Conservation (phyloP, 2,888 invertebrate species). For the Ernsta delagoae region DNA sequence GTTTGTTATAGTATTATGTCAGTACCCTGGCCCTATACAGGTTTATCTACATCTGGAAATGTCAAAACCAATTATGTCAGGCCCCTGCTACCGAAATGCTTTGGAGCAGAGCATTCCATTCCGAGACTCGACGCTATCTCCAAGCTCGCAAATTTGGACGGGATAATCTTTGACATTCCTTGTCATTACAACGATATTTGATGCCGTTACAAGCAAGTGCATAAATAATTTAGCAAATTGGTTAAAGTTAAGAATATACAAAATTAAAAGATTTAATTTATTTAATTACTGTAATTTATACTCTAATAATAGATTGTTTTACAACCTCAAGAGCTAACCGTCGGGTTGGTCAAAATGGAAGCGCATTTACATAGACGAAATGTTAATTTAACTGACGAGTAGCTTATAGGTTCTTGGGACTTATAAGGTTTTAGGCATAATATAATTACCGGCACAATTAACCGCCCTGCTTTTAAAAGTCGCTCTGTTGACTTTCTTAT, state of each 20-base stretch:
- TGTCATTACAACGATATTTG: not conserved
- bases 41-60: slow-evolving; percentile 15
- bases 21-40: slow-evolving; percentile 6
- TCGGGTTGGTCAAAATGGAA: too few species aligned
- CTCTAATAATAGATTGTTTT: too few species aligned
- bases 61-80: slow-evolving; percentile 33
- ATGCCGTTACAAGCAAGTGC: not conserved
- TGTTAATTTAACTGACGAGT: too few species aligned
- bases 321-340: too few species aligned
- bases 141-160: slow-evolving; percentile 11
- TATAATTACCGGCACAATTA: too few species aligned
- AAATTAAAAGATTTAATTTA: too few species aligned
- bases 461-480: too few species aligned
- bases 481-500: too few species aligned
- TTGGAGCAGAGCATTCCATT: slow-evolving; percentile 18
- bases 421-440: too few species aligned
- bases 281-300: too few species aligned
- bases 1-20: not conserved
- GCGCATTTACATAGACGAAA: too few species aligned
- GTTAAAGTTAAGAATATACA: not conserved
- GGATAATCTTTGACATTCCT: not conserved
- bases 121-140: slow-evolving; percentile 5
- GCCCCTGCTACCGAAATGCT: slow-evolving; percentile 4
- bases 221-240: not conserved
- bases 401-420: too few species aligned